Conservation (phyloP, 2,797 vertebrate genomes). For the Myotis findleyi region DNA sequence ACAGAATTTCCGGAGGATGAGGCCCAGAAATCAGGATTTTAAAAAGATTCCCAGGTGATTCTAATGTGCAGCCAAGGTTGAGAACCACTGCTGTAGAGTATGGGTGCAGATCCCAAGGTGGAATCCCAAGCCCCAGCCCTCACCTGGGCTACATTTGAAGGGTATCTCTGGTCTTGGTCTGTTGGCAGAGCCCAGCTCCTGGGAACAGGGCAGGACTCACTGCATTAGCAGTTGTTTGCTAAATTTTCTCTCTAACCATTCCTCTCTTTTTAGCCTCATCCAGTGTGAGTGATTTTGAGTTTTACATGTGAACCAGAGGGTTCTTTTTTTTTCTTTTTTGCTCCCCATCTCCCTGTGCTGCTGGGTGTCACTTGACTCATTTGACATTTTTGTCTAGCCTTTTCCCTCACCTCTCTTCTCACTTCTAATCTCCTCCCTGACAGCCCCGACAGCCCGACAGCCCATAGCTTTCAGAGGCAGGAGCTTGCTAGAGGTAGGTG, state of each 20-base stretch:
- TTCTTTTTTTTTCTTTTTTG: neutral
- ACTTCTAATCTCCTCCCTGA: neutral
- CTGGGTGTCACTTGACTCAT: neutral
- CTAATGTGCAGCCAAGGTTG: too few species aligned
- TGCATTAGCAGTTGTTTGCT: neutral
- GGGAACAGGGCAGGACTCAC: neutral
- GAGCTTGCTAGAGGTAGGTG: neutral
- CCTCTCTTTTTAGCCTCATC: neutral
- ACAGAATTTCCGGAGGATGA: neutral
- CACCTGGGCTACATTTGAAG: neutral
- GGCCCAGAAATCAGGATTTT: too few species aligned
- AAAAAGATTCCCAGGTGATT: too few species aligned
- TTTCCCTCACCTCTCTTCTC: neutral
- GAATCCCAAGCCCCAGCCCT: neutral
- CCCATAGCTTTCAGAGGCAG: neutral
- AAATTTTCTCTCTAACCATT: conserved; percentile 47
- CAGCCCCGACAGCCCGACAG: neutral
- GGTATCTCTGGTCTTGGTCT: neutral
- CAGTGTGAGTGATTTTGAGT: conserved; percentile 24
- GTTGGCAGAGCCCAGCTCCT: neutral
- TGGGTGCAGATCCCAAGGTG: neutral
- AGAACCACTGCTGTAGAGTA: neutral
- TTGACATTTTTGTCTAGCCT: conserved; percentile 2
- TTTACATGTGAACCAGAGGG: conserved; percentile 17
- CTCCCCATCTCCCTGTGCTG: neutral